Evolutionary conservation across 2,888 invertebrate genomes (phyloP), one percentile per base, ranked within the genome.

Genomic region (Leptarthrus brevirostris): DNA sequence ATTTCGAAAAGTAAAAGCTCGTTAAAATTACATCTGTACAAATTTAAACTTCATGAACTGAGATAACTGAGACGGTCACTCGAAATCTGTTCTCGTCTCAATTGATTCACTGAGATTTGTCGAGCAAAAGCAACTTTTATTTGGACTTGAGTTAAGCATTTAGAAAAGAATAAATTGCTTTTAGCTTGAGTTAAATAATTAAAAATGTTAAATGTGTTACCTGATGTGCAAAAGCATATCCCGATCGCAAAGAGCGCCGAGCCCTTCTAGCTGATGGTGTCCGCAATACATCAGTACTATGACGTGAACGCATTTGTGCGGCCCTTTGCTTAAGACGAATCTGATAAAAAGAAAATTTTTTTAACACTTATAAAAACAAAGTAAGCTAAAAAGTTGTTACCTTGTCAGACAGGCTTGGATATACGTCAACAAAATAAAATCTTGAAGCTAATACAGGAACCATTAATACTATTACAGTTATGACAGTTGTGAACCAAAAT

Each of bases 171-270:
- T 70, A n/a, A 40, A 14, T 26, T 20, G 20, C 4, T 30, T 6
- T 30, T 4, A 30, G 8, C 4, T 30, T 30, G 30, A 30, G 8
- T 1, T 30, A n/a, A n/a, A n/a, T n/a, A n/a, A n/a, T n/a, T n/a
- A n/a, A n/a, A n/a, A n/a, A n/a, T n/a, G n/a, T n/a, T n/a, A n/a
- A n/a, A n/a, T n/a, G n/a, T n/a, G 8, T 16, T 75, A 85, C 85
- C 80, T 97, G 96, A 87, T 99, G 98, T 74, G 98, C 96, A 87
- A 99, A 99, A 8, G 98, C 98, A 86, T 99, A 97, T 73, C 98
- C 98, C 10, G 97, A 97, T 74, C 98, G 92, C 77, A 98, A 90
- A 30, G 96, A 97, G 80, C 96, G 91, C 40, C 98, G 89, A 75
- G 95, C 95, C 80, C 96, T 90, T 74, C 96, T 89, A 0, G 96